phyloP scores from a whole-genome alignment of 2,888 invertebrate genomes.

The Leptinotarsa juncta region DNA sequence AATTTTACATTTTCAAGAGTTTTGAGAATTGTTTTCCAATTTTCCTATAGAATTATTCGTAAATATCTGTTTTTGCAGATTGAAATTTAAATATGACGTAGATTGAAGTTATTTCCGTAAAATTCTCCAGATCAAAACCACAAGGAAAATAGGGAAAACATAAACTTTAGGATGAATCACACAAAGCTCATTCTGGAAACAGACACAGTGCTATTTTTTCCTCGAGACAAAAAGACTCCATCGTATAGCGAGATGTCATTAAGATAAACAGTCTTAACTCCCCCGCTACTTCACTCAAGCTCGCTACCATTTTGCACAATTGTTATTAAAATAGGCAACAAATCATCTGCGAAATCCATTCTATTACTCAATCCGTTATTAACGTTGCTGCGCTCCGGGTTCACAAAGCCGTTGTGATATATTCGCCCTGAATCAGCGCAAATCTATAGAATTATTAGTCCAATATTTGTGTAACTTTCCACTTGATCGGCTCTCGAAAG shows the following conservation, averaged over 20 bases:
- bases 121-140: too few species aligned
- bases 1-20: too few species aligned
- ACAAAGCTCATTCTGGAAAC: background rate
- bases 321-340: constrained; percentile 37
- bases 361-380: constrained; percentile 18
- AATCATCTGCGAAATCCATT: constrained; percentile 31
- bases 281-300: constrained; percentile 8
- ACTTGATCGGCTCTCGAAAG: constrained; percentile 52
- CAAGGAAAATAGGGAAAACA: too few species aligned
- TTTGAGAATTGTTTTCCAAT: too few species aligned
- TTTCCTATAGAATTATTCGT: too few species aligned
- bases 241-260: constrained; percentile 30
- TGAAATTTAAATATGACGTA: too few species aligned
- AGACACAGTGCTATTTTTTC: background rate
- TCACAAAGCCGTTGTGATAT: constrained; percentile 28
- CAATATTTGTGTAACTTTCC: constrained; percentile 49
- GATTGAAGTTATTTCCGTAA: too few species aligned
- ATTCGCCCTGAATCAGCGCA: constrained; percentile 38
- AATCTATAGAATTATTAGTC: constrained; percentile 35
- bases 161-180: background rate
- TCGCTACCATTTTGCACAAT: constrained; percentile 33
- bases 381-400: constrained; percentile 1
- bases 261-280: constrained; percentile 30
- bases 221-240: background rate
- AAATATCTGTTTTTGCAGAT: too few species aligned